phyloP scores from a whole-genome alignment of 2,888 invertebrate species.

The Odontocerum albicorne region DNA sequence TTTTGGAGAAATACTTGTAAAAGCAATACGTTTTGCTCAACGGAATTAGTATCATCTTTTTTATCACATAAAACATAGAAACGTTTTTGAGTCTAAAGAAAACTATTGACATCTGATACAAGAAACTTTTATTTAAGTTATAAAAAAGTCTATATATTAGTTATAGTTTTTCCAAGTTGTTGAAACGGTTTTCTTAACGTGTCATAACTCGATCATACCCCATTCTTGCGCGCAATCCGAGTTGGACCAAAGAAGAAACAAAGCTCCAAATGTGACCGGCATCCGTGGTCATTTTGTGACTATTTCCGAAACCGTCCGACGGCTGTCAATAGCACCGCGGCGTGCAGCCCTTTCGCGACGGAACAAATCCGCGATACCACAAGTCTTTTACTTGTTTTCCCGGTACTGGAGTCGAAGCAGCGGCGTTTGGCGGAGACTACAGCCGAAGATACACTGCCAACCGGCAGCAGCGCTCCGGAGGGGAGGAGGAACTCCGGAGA shows the following conservation, averaged over 20 bases:
- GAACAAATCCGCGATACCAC: neutral
- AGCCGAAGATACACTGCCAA: constrained; percentile 9
- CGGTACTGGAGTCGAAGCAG: constrained; percentile 15
- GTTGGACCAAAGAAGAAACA: neutral
- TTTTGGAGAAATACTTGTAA: too few species aligned
- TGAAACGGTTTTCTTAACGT: too few species aligned
- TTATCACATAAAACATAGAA: too few species aligned
- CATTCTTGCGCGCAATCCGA: too few species aligned
- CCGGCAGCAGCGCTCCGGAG: neutral
- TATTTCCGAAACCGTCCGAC: neutral
- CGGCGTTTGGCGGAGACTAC: constrained; percentile 8
- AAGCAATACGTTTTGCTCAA: too few species aligned
- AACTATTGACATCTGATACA: too few species aligned
- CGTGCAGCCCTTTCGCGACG: constrained; percentile 3
- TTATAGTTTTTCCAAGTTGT: too few species aligned
- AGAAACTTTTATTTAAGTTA: too few species aligned
- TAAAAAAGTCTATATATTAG: too few species aligned
- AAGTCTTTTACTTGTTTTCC: constrained; percentile 17
- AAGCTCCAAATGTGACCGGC: neutral
- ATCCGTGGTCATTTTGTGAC: neutral
- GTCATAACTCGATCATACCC: too few species aligned
- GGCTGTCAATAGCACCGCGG: constrained; percentile 4
- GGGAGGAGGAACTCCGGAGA: constrained; percentile 2
- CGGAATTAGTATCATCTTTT: too few species aligned
- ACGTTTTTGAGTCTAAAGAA: too few species aligned